These are phyloP conservation scores for Hirudo medicinalis DNA, from an alignment of 1,140 invertebrate species.

Conservation along the genomic window DNA sequence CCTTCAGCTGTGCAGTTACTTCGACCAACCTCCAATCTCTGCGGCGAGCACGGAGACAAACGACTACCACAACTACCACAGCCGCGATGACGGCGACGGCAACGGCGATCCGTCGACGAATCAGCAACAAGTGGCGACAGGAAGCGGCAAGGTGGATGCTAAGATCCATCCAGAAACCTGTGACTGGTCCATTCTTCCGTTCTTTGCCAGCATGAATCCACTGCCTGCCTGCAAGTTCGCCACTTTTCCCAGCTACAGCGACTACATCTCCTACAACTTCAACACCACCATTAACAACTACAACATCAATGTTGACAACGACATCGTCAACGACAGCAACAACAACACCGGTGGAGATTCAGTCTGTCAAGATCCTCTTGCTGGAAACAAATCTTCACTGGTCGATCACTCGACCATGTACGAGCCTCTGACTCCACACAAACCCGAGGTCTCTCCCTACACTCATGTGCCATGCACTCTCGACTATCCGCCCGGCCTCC, in stretches of 20 bases:
- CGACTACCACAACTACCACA: no score
- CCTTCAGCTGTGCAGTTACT: no score
- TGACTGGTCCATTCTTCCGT: neutral
- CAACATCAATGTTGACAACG: neutral
- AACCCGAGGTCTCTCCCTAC: no score
- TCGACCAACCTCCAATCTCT: no score
- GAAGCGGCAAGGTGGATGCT: neutral
- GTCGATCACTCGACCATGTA: no score
- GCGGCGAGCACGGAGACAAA: no score
- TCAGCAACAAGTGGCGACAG: neutral
- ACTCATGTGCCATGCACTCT: neutral
- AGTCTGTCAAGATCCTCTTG: no score
- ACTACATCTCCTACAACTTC: neutral
- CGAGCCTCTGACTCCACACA: no score
- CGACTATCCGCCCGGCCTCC: neutral
- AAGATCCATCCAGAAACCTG: neutral
- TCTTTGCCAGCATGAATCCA: neutral
- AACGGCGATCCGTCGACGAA: neutral
- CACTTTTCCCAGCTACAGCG: neutral
- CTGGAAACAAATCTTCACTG: no score
- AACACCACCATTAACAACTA: neutral
- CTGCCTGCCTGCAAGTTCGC: no score
- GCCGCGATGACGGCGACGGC: neutral
- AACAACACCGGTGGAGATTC: neutral
- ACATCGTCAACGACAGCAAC: slow-evolving; percentile 3